Evolutionary conservation across 1,140 invertebrate species (phyloP).

Genomic region (Pseudachorutes palmiensis): DNA sequence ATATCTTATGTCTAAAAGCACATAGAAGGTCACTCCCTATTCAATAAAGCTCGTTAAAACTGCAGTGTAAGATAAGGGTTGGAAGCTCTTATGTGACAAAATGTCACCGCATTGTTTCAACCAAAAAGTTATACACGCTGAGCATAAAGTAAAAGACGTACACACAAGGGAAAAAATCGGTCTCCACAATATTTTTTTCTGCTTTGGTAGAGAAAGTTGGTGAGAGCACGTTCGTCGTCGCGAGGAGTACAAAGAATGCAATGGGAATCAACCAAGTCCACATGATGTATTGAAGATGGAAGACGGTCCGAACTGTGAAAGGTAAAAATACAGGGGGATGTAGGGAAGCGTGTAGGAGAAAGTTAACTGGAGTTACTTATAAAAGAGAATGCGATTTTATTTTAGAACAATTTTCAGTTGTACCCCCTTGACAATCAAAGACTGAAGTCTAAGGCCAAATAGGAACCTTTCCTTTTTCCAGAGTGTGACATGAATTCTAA

Average conservation of each 20-base stretch:
- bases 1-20: no score
- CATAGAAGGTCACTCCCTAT: no score
- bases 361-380: constrained; percentile 4
- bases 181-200: no score
- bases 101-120: no score
- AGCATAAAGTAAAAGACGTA: no score
- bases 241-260: not conserved
- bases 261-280: not conserved
- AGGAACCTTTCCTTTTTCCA: constrained; percentile 9
- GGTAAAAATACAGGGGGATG: not conserved
- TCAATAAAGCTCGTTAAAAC: no score
- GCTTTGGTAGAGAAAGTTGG: no score
- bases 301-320: not conserved
- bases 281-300: constrained; percentile 1
- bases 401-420: constrained; percentile 31
- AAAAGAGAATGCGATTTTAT: constrained; percentile 20
- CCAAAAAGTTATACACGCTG: no score
- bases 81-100: no score
- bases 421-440: constrained; percentile 29
- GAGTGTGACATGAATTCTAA: constrained; percentile 24
- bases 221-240: not conserved
- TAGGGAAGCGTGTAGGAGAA: not conserved
- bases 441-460: constrained; percentile 14
- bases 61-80: no score
- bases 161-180: no score